A percentile compares a stretch with the other conserved stretches of the same genome.
Conservation (phyloP, 2,888 invertebrate genomes). For the Dermolepida albohirtum region DNA sequence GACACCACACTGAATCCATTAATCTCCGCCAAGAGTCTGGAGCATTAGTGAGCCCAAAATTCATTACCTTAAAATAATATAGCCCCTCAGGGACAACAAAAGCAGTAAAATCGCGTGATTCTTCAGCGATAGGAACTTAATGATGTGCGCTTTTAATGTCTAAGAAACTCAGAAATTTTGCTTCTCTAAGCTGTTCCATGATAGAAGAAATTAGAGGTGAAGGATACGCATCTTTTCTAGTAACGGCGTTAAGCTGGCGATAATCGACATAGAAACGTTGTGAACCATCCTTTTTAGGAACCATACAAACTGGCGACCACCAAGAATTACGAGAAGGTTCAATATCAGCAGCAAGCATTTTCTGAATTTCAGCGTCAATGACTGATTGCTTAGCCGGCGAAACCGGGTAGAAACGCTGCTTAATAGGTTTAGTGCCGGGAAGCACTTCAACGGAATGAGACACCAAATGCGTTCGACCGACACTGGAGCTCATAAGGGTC, state of each 20-base stretch:
- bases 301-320: conserved; percentile 36
- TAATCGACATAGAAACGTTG: conserved; percentile 45
- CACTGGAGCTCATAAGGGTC: too few relatives aligned
- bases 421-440: too few relatives aligned
- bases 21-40: conserved; percentile 54
- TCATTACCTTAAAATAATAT: too few relatives aligned
- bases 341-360: too few relatives aligned
- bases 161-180: conserved; percentile 51
- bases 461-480: too few relatives aligned
- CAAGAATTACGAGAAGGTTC: too few relatives aligned
- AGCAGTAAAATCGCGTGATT: conserved; percentile 51
- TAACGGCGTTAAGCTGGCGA: conserved; percentile 43
- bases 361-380: too few relatives aligned
- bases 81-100: conserved; percentile 54
- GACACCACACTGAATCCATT: conserved; percentile 51
- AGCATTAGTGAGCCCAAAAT: conserved; percentile 52
- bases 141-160: conserved; percentile 52
- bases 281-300: conserved; percentile 38
- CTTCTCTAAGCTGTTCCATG: conserved; percentile 50
- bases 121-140: conserved; percentile 51
- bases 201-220: conserved; percentile 43
- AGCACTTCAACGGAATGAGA: too few relatives aligned
- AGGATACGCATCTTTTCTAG: conserved; percentile 41
- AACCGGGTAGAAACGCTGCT: too few relatives aligned
- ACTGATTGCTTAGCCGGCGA: too few relatives aligned